phyloP scores from a whole-genome alignment of 2,888 invertebrate genomes.

The Plusia festucae region DNA sequence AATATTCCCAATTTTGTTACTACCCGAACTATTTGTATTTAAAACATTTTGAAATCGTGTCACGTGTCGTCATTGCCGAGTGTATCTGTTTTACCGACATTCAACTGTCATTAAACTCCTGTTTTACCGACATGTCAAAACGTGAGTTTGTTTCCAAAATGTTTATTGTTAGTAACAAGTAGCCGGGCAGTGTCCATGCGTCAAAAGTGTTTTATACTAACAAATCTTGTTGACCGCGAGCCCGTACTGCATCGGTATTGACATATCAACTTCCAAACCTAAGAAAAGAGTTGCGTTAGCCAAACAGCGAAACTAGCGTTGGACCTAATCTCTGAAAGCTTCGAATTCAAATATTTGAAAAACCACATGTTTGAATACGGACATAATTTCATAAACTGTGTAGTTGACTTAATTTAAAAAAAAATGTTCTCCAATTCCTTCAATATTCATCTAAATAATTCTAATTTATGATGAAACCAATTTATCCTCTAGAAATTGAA shows the following conservation, averaged over 20 bases:
- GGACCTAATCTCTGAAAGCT: constrained; percentile 36
- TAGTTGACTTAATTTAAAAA: no score
- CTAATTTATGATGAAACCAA: no score
- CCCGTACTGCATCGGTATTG: constrained; percentile 83
- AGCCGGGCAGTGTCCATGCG: constrained; percentile 66
- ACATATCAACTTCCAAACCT: constrained; percentile 84
- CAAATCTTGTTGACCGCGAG: constrained; percentile 82
- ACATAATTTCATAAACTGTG: no score
- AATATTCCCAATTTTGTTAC: constrained; percentile 32
- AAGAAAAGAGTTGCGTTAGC: constrained; percentile 71
- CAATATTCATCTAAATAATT: no score
- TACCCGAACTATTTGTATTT: neutral
- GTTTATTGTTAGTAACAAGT: constrained; percentile 8
- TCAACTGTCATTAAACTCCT: neutral
- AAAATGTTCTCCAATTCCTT: no score
- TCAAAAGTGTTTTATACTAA: constrained; percentile 74
- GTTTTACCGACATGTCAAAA: neutral
- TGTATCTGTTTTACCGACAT: neutral
- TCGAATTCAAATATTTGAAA: no score
- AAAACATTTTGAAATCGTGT: neutral
- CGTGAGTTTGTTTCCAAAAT: neutral
- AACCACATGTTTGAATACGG: no score
- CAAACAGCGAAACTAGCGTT: constrained; percentile 42
- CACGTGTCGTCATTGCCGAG: neutral
- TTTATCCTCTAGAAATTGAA: no score